phyloP scores from a whole-genome alignment of 37 sponge, comb jelly and placozoan species.

The Geodia barretti region DNA sequence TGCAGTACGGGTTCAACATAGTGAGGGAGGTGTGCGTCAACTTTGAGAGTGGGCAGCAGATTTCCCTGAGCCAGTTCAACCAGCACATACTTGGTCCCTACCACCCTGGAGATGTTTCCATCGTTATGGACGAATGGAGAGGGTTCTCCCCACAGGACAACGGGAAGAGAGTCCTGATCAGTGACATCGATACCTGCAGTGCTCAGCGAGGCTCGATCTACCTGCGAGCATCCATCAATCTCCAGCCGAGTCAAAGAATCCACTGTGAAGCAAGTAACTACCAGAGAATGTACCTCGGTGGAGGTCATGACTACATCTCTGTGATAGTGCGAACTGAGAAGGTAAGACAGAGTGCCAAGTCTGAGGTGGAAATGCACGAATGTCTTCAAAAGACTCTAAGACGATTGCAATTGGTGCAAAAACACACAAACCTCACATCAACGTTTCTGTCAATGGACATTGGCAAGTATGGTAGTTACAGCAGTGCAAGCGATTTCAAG shows the following conservation, averaged over 20 bases:
- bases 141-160: neutral
- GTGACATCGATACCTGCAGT: slow-evolving; percentile 1
- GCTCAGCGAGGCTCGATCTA: neutral
- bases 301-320: neutral
- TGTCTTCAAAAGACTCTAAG: slow-evolving; percentile 15
- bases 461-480: neutral
- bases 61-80: slow-evolving; percentile 2
- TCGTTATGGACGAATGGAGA: slow-evolving; percentile 18
- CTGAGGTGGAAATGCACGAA: neutral
- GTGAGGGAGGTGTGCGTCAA: slow-evolving; percentile 16
- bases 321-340: slow-evolving; percentile 37
- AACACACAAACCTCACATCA: neutral
- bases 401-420: neutral
- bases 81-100: slow-evolving; percentile 12
- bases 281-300: neutral
- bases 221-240: too few relatives aligned
- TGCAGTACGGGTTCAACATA: neutral
- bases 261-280: slow-evolving; percentile 9
- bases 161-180: neutral
- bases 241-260: slow-evolving; percentile 33
- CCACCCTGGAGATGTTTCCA: neutral
- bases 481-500: neutral
- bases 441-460: slow-evolving; percentile 37
- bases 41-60: neutral
- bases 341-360: neutral